These are phyloP conservation scores for Lepidurus arcticus DNA, from an alignment of 1,140 invertebrate species.

Conservation along the genomic window DNA sequence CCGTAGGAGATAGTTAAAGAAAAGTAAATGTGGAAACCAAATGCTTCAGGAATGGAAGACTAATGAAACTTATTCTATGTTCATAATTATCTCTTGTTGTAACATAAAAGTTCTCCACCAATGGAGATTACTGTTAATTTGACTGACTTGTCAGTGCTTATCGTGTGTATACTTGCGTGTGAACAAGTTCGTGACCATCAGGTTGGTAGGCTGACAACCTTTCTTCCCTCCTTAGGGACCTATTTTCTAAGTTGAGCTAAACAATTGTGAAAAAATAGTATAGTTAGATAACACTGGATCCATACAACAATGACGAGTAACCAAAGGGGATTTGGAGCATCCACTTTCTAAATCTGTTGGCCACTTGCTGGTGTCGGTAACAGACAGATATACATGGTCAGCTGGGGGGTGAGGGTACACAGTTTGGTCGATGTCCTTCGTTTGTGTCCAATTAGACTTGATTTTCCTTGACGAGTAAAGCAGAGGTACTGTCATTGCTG, in stretches of 20 bases:
- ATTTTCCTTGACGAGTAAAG: conserved; percentile 26
- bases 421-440: neutral
- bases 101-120: neutral
- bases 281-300: neutral
- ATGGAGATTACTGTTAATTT: neutral
- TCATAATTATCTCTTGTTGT: too few species aligned
- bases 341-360: neutral
- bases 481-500: conserved; percentile 17
- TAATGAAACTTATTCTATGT: too few species aligned
- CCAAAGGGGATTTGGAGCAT: neutral
- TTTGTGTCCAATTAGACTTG: neutral
- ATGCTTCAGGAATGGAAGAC: too few species aligned
- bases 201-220: too few species aligned
- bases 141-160: conserved; percentile 5
- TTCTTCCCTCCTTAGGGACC: neutral
- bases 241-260: neutral
- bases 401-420: neutral
- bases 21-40: too few species aligned
- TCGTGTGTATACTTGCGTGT: too few species aligned
- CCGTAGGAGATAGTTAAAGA: too few species aligned
- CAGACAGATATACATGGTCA: neutral
- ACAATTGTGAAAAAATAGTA: conserved; percentile 3
- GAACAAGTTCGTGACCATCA: too few species aligned
- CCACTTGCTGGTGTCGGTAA: neutral
- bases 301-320: neutral